phyloP scores from a whole-genome alignment of 2,797 vertebrate species.

The Avahi laniger region DNA sequence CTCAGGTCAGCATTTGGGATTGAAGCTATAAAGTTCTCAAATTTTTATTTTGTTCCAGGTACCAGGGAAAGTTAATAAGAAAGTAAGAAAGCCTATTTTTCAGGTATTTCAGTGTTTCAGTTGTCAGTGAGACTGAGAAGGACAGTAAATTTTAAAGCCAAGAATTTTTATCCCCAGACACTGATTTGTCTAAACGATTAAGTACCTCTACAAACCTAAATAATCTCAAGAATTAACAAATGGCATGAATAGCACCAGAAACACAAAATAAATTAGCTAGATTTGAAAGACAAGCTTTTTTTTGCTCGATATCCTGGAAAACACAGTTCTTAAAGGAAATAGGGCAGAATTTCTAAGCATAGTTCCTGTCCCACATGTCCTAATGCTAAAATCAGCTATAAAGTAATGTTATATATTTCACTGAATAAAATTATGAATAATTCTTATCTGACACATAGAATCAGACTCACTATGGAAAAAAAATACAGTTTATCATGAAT shows the following conservation, averaged over 20 bases:
- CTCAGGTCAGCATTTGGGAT: not conserved
- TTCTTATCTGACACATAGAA: slow-evolving; percentile 3
- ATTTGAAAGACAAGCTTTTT: not conserved
- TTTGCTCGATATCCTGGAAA: not conserved
- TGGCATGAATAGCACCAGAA: not conserved
- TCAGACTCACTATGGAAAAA: not conserved
- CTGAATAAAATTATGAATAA: not conserved
- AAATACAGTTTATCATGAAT: not conserved
- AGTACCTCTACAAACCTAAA: not conserved
- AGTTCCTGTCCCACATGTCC: fast-evolving
- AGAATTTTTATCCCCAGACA: not conserved
- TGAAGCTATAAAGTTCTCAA: not conserved
- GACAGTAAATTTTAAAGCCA: not conserved
- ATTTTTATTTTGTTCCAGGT: not conserved
- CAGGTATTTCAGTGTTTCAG: not conserved
- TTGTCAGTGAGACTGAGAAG: not conserved
- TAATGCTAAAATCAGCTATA: not conserved
- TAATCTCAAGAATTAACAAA: slow-evolving; percentile 1
- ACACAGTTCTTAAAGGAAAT: not conserved
- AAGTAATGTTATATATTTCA: not conserved
- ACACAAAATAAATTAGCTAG: not conserved
- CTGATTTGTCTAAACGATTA: not conserved
- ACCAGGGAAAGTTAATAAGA: not conserved
- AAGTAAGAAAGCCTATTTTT: not conserved
- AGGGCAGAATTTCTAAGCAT: not conserved